Evolutionary conservation across 2,888 invertebrate genomes (phyloP), one percentile per base, ranked within the genome.

Genomic region (Buathra laborator): DNA sequence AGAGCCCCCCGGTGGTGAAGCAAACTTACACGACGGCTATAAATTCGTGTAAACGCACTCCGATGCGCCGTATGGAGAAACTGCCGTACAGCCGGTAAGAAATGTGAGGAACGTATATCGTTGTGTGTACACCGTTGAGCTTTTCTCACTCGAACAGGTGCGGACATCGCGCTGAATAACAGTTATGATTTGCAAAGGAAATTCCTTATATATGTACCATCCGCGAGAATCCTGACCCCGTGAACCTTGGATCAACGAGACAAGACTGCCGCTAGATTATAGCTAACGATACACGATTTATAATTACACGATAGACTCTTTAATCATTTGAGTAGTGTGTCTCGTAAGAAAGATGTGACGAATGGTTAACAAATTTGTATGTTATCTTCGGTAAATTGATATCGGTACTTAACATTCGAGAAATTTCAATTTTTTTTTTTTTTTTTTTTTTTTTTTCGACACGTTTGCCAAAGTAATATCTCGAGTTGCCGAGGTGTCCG

Each of bases 141-240:
- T 62, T 75, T 75, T 75, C 64, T 64, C 75, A 48, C 64, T 64
- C 74, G 24, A 76, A 72, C 84, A 80, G 84, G 80, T 84, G 84
- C 80, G 48, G 67, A 84, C 84, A 79, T 71, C 71, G 53, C 53
- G 51, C 64, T 72, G 59, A 43, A 76, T 84, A 62, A 72, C 76
- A 80, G 72, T 84, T 84, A 84, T 84, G 80, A 84, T 75, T 84
- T 80, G 66, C 84, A n/a, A 37, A 44, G 44, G 37, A 48, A 71
- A 76, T 80, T 76, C 70, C 74, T 72, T 43, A 56, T 29, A 59
- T 48, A 62, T 56, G 48, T 67, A 72, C 43, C 51, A 76, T 9
- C 71, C 6, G 29, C 14, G 32, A 29, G 59, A 29, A 24, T 16
- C 46, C n/a, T 32, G 76, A 66, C 66, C 66, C 24, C 48, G n/a